These are phyloP conservation scores for Sebastes minor DNA, from an alignment of 2,797 vertebrate genomes.

Conservation along the genomic window DNA sequence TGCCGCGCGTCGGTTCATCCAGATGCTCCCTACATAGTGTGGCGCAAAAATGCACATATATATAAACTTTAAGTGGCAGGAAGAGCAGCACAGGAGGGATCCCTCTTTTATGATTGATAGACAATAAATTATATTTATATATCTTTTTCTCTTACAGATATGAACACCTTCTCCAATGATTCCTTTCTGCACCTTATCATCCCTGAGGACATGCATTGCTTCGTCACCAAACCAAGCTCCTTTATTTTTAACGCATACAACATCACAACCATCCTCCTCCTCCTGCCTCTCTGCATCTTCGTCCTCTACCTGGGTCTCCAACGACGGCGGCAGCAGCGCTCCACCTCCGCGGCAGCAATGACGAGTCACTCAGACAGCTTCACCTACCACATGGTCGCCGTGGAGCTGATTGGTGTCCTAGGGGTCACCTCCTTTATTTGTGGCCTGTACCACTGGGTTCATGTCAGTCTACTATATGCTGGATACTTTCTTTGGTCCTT, in stretches of 20 bases:
- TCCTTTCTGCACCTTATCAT: neutral
- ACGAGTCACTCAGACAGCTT: constrained; percentile 15
- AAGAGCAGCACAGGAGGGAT: no score
- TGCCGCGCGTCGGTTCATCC: no score
- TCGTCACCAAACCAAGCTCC: rapidly evolving
- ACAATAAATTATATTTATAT: no score
- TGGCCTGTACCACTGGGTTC: rapidly evolving
- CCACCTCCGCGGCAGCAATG: neutral
- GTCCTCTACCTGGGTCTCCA: constrained; percentile 10
- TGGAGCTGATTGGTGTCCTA: neutral
- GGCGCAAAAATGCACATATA: no score
- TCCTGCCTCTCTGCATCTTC: constrained; percentile 13
- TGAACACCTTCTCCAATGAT: neutral
- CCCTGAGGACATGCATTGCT: rapidly evolving
- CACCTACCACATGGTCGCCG: constrained; percentile 21
- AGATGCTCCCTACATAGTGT: no score
- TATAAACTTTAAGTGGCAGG: no score
- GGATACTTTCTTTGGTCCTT: rapidly evolving
- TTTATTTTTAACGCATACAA: rapidly evolving
- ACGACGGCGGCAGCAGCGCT: neutral
- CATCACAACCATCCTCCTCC: neutral
- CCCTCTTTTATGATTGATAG: no score
- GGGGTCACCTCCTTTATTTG: rapidly evolving
- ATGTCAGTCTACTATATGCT: rapidly evolving
- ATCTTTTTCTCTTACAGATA: neutral